These are phyloP conservation scores for Benitochromis conjunctus DNA, from an alignment of 2,113 vertebrate genomes.

Conservation along the genomic window DNA sequence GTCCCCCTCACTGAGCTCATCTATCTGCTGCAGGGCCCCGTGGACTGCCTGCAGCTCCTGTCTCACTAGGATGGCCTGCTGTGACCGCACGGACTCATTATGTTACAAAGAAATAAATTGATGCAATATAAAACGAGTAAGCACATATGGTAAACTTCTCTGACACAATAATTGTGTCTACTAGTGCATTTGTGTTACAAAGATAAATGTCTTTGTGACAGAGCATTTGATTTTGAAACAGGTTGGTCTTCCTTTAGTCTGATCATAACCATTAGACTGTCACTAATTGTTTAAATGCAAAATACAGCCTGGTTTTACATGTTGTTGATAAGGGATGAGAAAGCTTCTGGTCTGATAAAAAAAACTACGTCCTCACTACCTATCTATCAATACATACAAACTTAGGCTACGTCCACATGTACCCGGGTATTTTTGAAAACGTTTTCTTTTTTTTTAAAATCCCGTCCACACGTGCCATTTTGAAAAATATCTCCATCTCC, in stretches of 20 bases:
- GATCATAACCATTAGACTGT: background rate
- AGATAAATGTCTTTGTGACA: background rate
- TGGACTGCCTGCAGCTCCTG: too few species aligned
- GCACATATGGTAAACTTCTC: background rate
- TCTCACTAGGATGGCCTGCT: background rate
- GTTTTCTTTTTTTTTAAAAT: too few species aligned
- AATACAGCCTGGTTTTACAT: too few species aligned
- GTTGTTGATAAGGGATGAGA: too few species aligned
- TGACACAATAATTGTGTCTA: accelerated
- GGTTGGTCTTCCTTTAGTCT: background rate
- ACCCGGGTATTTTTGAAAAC: too few species aligned
- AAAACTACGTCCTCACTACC: too few species aligned
- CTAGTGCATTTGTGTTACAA: background rate
- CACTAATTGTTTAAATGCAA: background rate
- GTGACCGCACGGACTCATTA: background rate
- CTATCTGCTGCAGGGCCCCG: too few species aligned
- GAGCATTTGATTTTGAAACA: background rate
- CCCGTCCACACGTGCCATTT: too few species aligned
- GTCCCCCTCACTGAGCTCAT: too few species aligned
- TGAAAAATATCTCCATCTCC: too few species aligned
- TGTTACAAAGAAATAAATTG: background rate
- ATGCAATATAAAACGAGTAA: background rate
- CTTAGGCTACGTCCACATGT: too few species aligned
- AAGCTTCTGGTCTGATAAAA: background rate
- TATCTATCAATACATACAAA: background rate